Evolutionary conservation across 1,140 invertebrate genomes (phyloP).

Genomic region (Drosophila nigromelanica): DNA sequence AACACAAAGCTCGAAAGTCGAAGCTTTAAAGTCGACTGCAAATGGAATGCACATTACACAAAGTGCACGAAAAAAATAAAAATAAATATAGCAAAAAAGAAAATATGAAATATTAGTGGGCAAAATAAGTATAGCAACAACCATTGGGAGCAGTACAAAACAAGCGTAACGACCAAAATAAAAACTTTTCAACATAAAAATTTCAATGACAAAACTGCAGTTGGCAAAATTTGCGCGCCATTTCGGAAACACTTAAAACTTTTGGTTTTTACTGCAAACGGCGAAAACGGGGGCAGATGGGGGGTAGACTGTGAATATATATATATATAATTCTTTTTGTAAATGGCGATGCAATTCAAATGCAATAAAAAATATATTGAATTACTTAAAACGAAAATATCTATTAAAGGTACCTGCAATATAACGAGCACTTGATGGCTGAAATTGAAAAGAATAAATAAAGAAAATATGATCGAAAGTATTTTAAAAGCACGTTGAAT

Average conservation of each 20-base stretch:
- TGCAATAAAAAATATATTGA: constrained; percentile 27
- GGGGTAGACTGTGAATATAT: too few species aligned
- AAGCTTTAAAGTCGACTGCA: constrained; percentile 9
- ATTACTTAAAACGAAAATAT: constrained; percentile 7
- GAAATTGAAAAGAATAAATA: neutral
- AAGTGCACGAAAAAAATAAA: constrained; percentile 9
- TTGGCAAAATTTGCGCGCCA: constrained; percentile 42
- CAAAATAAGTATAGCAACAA: constrained; percentile 7
- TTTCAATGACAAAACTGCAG: constrained; percentile 55
- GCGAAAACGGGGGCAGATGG: too few species aligned
- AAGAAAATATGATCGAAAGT: neutral
- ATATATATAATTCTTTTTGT: constrained; percentile 6
- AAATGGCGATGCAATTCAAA: constrained; percentile 22
- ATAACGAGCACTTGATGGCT: neutral
- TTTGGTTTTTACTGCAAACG: neutral
- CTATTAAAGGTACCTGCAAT: neutral
- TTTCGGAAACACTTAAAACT: constrained; percentile 54
- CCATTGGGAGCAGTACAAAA: constrained; percentile 21
- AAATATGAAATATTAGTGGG: constrained; percentile 3
- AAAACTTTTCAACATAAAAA: constrained; percentile 41
- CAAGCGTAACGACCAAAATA: constrained; percentile 25
- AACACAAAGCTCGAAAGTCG: constrained; percentile 1
- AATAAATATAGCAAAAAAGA: neutral
- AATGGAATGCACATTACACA: constrained; percentile 6
- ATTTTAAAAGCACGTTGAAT: too few species aligned